These are phyloP conservation scores for Pterocles gutturalis DNA, from an alignment of 2,113 vertebrate genomes.

Conservation along the genomic window DNA sequence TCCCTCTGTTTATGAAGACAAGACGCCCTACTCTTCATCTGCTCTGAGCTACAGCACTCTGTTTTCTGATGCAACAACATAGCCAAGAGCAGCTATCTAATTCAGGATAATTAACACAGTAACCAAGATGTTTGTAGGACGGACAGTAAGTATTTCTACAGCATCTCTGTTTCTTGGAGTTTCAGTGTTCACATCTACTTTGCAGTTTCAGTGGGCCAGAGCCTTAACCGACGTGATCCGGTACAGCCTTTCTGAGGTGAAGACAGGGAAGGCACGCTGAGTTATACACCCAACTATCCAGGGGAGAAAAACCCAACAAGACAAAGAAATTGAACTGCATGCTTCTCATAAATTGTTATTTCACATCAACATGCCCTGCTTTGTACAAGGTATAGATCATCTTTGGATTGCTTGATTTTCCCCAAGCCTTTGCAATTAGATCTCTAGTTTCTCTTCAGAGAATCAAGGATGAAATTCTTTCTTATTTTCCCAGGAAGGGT, in stretches of 20 bases:
- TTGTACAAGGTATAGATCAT: neutral
- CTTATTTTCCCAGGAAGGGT: neutral
- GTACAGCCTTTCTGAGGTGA: neutral
- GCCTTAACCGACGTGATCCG: neutral
- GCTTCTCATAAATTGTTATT: neutral
- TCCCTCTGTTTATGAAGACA: too few relatives aligned
- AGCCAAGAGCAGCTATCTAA: neutral
- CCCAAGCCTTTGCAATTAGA: neutral
- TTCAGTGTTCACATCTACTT: neutral
- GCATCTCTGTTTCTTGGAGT: fast-evolving
- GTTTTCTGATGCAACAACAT: neutral
- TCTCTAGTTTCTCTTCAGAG: neutral
- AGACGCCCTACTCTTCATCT: neutral
- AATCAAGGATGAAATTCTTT: neutral
- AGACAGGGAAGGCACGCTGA: neutral
- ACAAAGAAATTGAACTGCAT: neutral
- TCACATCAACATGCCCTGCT: neutral
- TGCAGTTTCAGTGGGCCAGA: neutral
- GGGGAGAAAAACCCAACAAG: neutral
- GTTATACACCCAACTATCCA: neutral
- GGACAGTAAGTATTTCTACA: neutral
- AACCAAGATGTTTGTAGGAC: neutral
- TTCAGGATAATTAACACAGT: neutral
- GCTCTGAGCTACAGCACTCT: fast-evolving
- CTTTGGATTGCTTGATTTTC: neutral